These are phyloP conservation scores for Lutjanus argentimaculatus DNA, from an alignment of 2,797 vertebrate species.

Conservation along the genomic window DNA sequence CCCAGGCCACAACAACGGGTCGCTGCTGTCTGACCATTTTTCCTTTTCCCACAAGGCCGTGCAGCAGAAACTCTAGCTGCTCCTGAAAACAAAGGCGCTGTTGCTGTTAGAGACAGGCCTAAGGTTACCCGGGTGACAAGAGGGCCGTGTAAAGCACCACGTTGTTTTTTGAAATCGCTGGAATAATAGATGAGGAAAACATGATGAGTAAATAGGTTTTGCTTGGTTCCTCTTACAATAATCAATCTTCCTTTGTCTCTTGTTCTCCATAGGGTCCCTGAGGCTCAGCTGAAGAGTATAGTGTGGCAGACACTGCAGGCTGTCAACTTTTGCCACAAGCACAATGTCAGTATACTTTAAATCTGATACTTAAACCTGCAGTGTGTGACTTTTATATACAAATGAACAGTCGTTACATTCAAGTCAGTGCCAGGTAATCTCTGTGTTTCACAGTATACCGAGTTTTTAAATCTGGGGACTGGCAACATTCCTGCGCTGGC, in stretches of 20 bases:
- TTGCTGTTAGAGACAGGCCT: slow-evolving; percentile 73
- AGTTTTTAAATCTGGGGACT: no score
- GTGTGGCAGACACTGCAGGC: slow-evolving; percentile 97
- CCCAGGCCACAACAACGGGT: slow-evolving; percentile 35
- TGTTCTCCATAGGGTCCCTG: slow-evolving; percentile 87
- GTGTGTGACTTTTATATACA: no score
- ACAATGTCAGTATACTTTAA: slow-evolving; percentile 84
- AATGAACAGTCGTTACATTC: no score
- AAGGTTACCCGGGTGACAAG: slow-evolving; percentile 71
- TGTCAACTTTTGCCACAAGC: slow-evolving; percentile 98
- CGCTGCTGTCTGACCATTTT: slow-evolving; percentile 45
- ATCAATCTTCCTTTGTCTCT: slow-evolving; percentile 41
- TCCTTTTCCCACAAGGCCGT: slow-evolving; percentile 58
- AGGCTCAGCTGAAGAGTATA: slow-evolving; percentile 94
- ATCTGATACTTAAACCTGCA: not conserved
- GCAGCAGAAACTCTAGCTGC: slow-evolving; percentile 83
- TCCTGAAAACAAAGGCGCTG: slow-evolving; percentile 81
- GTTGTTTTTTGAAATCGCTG: slow-evolving; percentile 43
- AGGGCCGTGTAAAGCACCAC: slow-evolving; percentile 49
- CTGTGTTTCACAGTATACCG: no score
- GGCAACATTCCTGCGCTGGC: no score
- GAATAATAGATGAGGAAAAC: slow-evolving; percentile 47
- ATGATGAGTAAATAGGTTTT: slow-evolving; percentile 17
- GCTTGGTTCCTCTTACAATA: slow-evolving; percentile 26
- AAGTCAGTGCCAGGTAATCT: no score